These are phyloP conservation scores for Pitta sordida DNA, from an alignment of 2,113 vertebrate genomes.

Conservation along the genomic window DNA sequence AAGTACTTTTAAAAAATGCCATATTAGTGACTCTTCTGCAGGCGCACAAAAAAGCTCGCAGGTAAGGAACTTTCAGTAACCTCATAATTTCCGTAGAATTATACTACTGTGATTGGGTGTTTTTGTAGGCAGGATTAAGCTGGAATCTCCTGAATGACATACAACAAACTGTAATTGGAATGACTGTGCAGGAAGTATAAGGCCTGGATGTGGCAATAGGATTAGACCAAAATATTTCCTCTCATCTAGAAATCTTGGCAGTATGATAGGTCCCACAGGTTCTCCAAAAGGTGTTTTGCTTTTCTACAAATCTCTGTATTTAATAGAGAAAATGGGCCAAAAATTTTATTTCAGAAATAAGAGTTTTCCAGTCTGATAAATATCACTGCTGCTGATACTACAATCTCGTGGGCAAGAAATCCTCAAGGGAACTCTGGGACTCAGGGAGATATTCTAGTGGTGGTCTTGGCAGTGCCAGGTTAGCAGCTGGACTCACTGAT, in stretches of 20 bases:
- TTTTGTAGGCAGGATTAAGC: neutral
- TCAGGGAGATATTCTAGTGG: neutral
- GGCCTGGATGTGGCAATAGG: neutral
- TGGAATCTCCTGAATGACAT: neutral
- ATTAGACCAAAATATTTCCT: constrained; percentile 3
- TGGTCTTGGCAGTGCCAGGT: neutral
- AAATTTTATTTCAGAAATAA: neutral
- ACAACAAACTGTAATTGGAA: neutral
- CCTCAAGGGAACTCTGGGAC: neutral
- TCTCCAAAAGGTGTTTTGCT: neutral
- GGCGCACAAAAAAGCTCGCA: neutral
- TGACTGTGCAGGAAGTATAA: neutral
- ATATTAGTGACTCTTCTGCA: neutral
- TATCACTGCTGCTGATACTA: neutral
- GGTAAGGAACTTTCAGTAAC: neutral
- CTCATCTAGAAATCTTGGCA: neutral
- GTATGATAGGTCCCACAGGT: neutral
- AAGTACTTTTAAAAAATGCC: neutral
- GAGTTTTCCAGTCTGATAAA: neutral
- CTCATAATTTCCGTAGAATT: neutral
- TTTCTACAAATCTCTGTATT: neutral
- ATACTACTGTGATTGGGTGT: neutral
- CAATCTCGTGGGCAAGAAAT: neutral
- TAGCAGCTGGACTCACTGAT: too few species aligned
- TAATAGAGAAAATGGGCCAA: neutral